Evolutionary conservation across 1,140 invertebrate species (phyloP), one percentile per base, ranked within the genome.

Genomic region (Armadillidium nasatum): DNA sequence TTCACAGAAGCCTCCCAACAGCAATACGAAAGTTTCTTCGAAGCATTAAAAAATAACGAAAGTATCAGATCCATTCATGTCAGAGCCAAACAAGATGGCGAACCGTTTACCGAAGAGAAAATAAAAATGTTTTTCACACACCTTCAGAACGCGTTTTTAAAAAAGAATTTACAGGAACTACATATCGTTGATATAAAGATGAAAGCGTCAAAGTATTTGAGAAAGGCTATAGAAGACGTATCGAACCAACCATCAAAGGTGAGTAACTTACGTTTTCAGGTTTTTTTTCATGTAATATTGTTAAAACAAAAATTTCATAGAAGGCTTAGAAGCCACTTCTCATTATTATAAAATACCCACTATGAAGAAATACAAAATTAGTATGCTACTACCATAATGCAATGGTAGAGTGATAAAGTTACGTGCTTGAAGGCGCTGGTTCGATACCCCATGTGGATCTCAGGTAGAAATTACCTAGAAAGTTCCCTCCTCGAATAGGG

Each of bases 171-270:
- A 21, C 66, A 70, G 33, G 77, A 78, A 15, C 68, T 80, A 15
- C 76, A 80, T 19, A 78, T 80, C 33, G 71, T 76, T 33, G 76
- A 80, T 66, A 77, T 80, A 13, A 80, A 80, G n/a, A 80, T 80
- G 72, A 74, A 68, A 44, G 77, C 72, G 15, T 78, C 77, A 10
- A n/a, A 43, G 10, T 71, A 72, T 19, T 60, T 78, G 4, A 73
- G 71, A 33, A 72, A 69, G 67, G 77, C 77, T 0, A 11, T 78
- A 9, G 77, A 75, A 22, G 74, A 67, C 3, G 77, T 74, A 10
- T 73, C 77, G 1, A 73, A 74, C 19, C 54, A 78, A n/a, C 67
- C 73, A 74, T 71, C 71, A 4, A 75, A 73, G 77, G 77, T 78
- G 70, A 77, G 50, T 13, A 22, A 11, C 7, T n/a, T n/a, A n/a